Percentiles rank a stretch among this genome's conserved stretches.
Conservation (phyloP, 2,113 vertebrate genomes). For the Syngnathus scovelli region DNA sequence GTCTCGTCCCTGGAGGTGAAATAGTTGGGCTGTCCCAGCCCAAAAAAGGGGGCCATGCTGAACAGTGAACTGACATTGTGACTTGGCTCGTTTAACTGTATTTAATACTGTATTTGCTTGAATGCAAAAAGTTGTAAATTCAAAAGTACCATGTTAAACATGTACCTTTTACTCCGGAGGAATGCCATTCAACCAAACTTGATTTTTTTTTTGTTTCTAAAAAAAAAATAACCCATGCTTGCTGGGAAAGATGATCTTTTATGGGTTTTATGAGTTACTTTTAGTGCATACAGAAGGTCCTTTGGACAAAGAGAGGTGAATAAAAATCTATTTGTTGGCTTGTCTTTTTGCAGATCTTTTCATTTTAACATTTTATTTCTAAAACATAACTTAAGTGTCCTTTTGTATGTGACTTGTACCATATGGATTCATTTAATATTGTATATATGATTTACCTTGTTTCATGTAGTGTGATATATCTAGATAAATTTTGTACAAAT, state of each 20-base stretch:
- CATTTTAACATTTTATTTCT: conserved; percentile 73
- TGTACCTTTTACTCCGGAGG: conserved; percentile 67
- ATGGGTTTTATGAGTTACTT: conserved; percentile 45
- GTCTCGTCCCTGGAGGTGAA: conserved; percentile 51
- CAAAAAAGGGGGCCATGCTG: conserved; percentile 43
- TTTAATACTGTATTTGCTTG: conserved; percentile 71
- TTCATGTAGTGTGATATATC: conserved; percentile 95
- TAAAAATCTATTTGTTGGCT: conserved; percentile 73
- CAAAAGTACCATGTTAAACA: conserved; percentile 67
- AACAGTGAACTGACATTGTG: conserved; percentile 59
- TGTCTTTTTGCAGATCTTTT: conserved; percentile 71
- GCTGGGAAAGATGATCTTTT: conserved; percentile 48
- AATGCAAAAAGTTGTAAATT: conserved; percentile 70
- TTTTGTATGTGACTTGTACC: conserved; percentile 92
- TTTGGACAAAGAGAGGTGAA: conserved; percentile 35
- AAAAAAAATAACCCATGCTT: conserved; percentile 41
- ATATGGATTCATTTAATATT: conserved; percentile 92
- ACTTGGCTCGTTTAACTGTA: conserved; percentile 62
- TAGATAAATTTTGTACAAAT: conserved; percentile 99
- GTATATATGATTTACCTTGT: conserved; percentile 98
- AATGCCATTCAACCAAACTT: conserved; percentile 61
- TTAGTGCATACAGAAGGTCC: conserved; percentile 77
- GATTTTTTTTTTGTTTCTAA: conserved; percentile 2
- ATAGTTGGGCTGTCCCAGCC: conserved; percentile 34
- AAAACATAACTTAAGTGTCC: conserved; percentile 89